Evolutionary conservation across 2,888 invertebrate genomes (phyloP).

Genomic region (Chorisops tibialis): DNA sequence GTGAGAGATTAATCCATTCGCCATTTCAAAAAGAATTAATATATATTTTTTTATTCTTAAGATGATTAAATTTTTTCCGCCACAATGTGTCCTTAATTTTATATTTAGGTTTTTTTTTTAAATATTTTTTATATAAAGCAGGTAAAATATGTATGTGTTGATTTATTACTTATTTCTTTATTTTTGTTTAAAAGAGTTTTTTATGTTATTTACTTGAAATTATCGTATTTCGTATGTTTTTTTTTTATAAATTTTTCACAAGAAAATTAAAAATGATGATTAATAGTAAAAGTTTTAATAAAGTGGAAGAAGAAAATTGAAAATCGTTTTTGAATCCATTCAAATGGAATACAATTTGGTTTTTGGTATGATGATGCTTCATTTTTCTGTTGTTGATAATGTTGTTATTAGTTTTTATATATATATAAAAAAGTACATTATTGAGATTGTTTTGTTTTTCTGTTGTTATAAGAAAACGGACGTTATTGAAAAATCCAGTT

Average conservation of each 20-base stretch:
- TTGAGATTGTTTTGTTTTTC: too few species aligned
- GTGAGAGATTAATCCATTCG: too few species aligned
- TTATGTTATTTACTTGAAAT: neutral
- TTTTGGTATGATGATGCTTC: neutral
- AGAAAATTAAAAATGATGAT: neutral
- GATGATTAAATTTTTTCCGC: neutral
- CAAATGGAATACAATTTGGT: neutral
- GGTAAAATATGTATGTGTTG: too few species aligned
- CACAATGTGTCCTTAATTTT: neutral
- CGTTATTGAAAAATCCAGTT: too few species aligned
- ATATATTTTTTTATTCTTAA: conserved; percentile 6
- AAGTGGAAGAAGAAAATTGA: too few species aligned
- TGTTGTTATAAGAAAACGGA: too few species aligned
- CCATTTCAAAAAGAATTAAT: neutral
- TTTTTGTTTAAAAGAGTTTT: conserved; percentile 2
- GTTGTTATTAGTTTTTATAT: too few species aligned
- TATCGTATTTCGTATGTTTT: conserved; percentile 10
- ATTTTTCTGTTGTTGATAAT: too few species aligned
- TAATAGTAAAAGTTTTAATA: neutral
- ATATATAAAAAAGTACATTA: too few species aligned
- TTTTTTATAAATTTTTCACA: neutral
- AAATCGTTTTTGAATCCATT: conserved; percentile 9
- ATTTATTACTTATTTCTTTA: too few species aligned
- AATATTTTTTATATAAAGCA: too few species aligned
- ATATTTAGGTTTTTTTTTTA: too few species aligned